These are phyloP conservation scores for Corythoichthys intestinalis DNA, from an alignment of 2,113 vertebrate species.

Conservation along the genomic window DNA sequence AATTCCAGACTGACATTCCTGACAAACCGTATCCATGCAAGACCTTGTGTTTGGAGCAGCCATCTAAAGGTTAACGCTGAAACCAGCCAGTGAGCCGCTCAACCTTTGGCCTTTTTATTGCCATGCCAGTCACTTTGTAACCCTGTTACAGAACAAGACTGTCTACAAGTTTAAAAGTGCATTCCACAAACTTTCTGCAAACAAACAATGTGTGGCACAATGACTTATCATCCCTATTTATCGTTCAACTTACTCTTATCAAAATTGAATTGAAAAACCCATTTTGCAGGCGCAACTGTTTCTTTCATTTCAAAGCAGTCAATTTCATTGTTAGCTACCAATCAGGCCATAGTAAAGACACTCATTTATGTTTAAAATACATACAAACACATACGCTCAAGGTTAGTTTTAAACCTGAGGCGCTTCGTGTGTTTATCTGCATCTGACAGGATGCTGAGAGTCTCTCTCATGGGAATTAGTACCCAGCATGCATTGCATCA, in stretches of 20 bases:
- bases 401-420: constrained; percentile 43
- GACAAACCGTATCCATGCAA: constrained; percentile 40
- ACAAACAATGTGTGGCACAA: neutral
- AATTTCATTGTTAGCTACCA: constrained; percentile 42
- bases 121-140: constrained; percentile 42
- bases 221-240: neutral
- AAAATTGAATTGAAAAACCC: neutral
- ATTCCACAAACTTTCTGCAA: neutral
- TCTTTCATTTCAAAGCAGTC: constrained; percentile 40
- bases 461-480: constrained; percentile 64
- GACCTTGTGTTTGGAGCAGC: constrained; percentile 31
- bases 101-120: constrained; percentile 61
- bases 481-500: constrained; percentile 70
- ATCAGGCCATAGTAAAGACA: constrained; percentile 35
- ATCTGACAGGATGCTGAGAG: constrained; percentile 63
- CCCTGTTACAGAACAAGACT: constrained; percentile 29
- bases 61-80: constrained; percentile 60
- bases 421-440: constrained; percentile 65
- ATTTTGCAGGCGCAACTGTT: constrained; percentile 3
- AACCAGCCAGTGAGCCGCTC: constrained; percentile 48
- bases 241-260: neutral
- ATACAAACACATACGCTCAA: constrained; percentile 44
- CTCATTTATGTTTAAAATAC: constrained; percentile 17
- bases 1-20: constrained; percentile 70
- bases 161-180: neutral